Conservation (phyloP, 1,140 invertebrate species). For the Euschistus heros region DNA sequence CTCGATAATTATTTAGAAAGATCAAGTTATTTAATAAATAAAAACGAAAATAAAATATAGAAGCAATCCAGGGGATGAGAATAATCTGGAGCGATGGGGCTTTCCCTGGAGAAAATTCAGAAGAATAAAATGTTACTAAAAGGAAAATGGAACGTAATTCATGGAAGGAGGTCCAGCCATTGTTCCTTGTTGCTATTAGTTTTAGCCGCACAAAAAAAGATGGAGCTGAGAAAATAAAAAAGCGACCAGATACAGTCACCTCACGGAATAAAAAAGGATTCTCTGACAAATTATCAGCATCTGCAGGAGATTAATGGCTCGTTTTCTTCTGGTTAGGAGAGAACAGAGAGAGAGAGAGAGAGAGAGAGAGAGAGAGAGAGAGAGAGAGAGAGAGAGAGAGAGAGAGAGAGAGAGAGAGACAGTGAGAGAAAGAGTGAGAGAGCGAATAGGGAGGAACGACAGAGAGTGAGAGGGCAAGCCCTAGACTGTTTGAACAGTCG, state of each 20-base stretch:
- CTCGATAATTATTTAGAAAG: too few species aligned
- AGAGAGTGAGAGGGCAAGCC: neutral
- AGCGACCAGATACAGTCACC: neutral
- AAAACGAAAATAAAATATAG: too few species aligned
- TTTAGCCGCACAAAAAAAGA: neutral
- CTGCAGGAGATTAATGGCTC: neutral
- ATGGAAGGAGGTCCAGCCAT: too few species aligned
- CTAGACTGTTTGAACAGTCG: neutral
- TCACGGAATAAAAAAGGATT: neutral
- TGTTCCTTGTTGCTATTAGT: too few species aligned
- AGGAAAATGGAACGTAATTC: too few species aligned
- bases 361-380: conserved; percentile 7
- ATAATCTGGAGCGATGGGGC: too few species aligned
- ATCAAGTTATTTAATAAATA: too few species aligned
- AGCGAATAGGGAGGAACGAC: neutral
- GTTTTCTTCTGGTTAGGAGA: too few species aligned
- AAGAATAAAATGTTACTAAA: too few species aligned
- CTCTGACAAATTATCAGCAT: neutral
- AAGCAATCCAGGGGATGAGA: too few species aligned
- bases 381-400: conserved; percentile 10
- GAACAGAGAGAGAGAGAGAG: conserved; percentile 14
- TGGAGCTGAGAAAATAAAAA: neutral
- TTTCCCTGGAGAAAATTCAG: too few species aligned
- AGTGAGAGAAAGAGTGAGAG: neutral
- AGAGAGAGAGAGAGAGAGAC: neutral